A percentile compares a stretch with the other conserved stretches of the same genome.
These are phyloP conservation scores for Neodiprion pinetum DNA, from an alignment of 1,140 invertebrate genomes.

Conservation along the genomic window DNA sequence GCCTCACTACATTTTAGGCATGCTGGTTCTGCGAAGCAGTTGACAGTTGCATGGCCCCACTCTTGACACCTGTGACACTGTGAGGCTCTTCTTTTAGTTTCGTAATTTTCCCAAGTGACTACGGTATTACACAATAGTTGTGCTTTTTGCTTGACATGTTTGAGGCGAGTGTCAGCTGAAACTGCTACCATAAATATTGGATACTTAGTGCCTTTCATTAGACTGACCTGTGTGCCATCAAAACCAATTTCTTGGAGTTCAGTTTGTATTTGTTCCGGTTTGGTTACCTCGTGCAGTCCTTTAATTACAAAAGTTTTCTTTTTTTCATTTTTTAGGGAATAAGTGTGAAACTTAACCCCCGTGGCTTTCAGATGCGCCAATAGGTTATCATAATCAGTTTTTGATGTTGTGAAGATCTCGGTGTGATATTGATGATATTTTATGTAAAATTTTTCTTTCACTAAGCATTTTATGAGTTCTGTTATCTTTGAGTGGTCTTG, in stretches of 20 bases:
- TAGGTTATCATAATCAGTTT: constrained; percentile 16
- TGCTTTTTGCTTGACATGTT: constrained; percentile 21
- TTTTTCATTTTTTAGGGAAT: constrained; percentile 24
- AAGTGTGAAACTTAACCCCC: constrained; percentile 30
- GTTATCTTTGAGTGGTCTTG: constrained; percentile 19
- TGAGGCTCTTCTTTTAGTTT: constrained; percentile 32
- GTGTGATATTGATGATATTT: constrained; percentile 23
- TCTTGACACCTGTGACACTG: constrained; percentile 48
- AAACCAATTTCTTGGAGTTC: constrained; percentile 22
- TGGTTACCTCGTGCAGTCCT: constrained; percentile 16
- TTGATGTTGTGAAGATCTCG: constrained; percentile 21
- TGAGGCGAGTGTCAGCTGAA: constrained; percentile 2
- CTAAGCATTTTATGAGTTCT: constrained; percentile 15
- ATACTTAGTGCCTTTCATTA: constrained; percentile 26
- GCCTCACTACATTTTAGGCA: constrained; percentile 48
- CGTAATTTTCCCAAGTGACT: constrained; percentile 37
- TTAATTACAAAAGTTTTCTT: constrained; percentile 27
- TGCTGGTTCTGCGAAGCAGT: constrained; percentile 36
- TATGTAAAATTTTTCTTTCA: constrained; percentile 27
- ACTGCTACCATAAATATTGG: constrained; percentile 29
- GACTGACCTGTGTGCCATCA: background rate
- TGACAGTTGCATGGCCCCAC: constrained; percentile 43
- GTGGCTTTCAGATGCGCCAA: constrained; percentile 4
- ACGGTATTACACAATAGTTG: constrained; percentile 23
- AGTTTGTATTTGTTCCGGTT: constrained; percentile 1